phyloP scores from a whole-genome alignment of 2,888 invertebrate species.

The Lordiphosa fenestrarum region DNA sequence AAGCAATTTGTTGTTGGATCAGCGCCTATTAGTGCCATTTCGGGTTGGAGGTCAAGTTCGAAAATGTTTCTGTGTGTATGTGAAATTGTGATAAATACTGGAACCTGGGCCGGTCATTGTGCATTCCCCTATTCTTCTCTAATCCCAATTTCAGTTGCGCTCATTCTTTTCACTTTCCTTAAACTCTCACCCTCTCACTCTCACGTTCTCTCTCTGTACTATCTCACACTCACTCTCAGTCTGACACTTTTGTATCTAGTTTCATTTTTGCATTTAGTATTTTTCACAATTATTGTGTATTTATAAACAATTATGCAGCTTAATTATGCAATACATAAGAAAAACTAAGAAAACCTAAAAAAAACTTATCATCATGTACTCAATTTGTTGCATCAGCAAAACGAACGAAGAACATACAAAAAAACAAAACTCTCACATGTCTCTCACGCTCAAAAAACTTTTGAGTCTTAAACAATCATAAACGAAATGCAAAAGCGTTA shows the following conservation, averaged over 20 bases:
- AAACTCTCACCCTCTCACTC: constrained; percentile 18
- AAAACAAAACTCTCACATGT: constrained; percentile 64
- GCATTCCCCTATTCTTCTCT: constrained; percentile 7
- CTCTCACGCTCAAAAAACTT: constrained; percentile 66
- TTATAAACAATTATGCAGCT: constrained; percentile 76
- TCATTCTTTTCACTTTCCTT: constrained; percentile 10
- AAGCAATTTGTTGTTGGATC: constrained; percentile 11
- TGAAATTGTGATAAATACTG: no score
- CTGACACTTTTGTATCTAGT: constrained; percentile 74
- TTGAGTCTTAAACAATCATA: constrained; percentile 54
- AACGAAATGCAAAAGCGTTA: constrained; percentile 63
- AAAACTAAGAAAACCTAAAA: constrained; percentile 44
- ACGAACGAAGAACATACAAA: constrained; percentile 11
- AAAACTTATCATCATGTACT: constrained; percentile 31
- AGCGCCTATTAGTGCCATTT: constrained; percentile 58
- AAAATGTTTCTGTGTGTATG: constrained; percentile 18
- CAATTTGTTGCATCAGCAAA: constrained; percentile 20
- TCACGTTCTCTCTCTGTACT: constrained; percentile 6
- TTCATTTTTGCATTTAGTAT: constrained; percentile 77
- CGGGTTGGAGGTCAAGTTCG: constrained; percentile 29
- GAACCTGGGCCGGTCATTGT: constrained; percentile 2
- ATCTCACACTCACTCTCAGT: constrained; percentile 52
- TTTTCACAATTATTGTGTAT: constrained; percentile 75
- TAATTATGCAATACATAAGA: constrained; percentile 59
- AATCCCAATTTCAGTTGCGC: neutral